Percentiles rank a stretch among this genome's conserved stretches.
Conservation (phyloP, 92 coral and sea anemone genomes). For the Parazoanthus darwini region DNA sequence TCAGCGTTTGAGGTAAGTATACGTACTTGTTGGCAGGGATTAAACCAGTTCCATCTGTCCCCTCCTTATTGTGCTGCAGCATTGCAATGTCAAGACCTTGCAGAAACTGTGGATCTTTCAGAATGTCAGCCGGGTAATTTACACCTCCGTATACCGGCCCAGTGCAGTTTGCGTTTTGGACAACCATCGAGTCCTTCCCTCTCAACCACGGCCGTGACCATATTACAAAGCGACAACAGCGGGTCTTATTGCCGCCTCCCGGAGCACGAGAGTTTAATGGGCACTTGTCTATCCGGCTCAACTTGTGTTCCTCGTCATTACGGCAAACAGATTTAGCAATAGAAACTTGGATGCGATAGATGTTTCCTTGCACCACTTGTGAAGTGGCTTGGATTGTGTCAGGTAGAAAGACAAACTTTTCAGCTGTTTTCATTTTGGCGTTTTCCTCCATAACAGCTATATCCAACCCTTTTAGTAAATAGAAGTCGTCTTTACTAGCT, state of each 20-base stretch:
- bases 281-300: constrained; percentile 11
- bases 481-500: constrained; percentile 8
- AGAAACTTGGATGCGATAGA: constrained; percentile 27
- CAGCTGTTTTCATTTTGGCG: not conserved
- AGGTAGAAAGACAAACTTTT: constrained; percentile 27
- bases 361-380: constrained; percentile 44
- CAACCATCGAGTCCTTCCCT: constrained; percentile 11
- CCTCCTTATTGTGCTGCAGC: constrained; percentile 24
- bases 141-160: not conserved
- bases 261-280: constrained; percentile 21
- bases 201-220: constrained; percentile 42
- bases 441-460: constrained; percentile 29
- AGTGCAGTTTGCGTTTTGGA: constrained; percentile 26
- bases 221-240: constrained; percentile 17
- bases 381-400: constrained; percentile 37
- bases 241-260: not conserved
- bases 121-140: not conserved
- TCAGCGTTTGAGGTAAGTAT: constrained; percentile 23
- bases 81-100: constrained; percentile 35
- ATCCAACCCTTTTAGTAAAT: constrained; percentile 30
- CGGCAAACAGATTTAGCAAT: constrained; percentile 26
- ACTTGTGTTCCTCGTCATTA: constrained; percentile 20
- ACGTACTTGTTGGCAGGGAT: constrained; percentile 41
- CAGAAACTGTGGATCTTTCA: constrained; percentile 25
- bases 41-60: constrained; percentile 36